These are phyloP conservation scores for Danio rerio DNA, from an alignment of 2,113 vertebrate species.

Conservation along the genomic window DNA sequence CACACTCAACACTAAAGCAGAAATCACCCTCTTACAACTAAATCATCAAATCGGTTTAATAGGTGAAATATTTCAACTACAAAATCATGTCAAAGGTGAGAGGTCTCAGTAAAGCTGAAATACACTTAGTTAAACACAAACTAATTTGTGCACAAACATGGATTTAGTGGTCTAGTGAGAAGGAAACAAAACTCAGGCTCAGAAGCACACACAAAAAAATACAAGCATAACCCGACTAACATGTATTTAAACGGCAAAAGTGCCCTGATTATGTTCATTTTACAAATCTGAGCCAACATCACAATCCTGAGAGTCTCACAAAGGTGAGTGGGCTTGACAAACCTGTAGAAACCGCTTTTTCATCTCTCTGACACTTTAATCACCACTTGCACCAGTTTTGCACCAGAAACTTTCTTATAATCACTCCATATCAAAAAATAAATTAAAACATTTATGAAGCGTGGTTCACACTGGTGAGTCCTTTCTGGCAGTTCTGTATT, in stretches of 20 bases:
- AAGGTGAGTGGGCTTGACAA: too few relatives aligned
- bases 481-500: too few relatives aligned
- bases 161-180: constrained; percentile 56
- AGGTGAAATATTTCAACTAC: background rate
- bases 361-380: too few relatives aligned
- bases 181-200: background rate
- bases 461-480: too few relatives aligned
- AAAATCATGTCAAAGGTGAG: background rate
- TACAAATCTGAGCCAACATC: background rate
- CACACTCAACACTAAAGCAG: background rate
- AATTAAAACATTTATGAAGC: too few relatives aligned
- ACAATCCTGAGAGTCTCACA: too few relatives aligned
- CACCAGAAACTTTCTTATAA: too few relatives aligned
- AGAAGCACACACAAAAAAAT: background rate
- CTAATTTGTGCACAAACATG: constrained; percentile 46
- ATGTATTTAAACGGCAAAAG: background rate
- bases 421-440: too few relatives aligned
- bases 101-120: background rate
- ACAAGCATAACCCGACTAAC: background rate
- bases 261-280: background rate
- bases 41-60: background rate
- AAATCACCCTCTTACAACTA: background rate
- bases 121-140: background rate
- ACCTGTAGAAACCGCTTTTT: too few relatives aligned
- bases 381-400: too few relatives aligned